Evolutionary conservation across 2,113 vertebrate genomes (phyloP), one percentile per base, ranked within the genome.

Genomic region (Setophaga kirtlandii): DNA sequence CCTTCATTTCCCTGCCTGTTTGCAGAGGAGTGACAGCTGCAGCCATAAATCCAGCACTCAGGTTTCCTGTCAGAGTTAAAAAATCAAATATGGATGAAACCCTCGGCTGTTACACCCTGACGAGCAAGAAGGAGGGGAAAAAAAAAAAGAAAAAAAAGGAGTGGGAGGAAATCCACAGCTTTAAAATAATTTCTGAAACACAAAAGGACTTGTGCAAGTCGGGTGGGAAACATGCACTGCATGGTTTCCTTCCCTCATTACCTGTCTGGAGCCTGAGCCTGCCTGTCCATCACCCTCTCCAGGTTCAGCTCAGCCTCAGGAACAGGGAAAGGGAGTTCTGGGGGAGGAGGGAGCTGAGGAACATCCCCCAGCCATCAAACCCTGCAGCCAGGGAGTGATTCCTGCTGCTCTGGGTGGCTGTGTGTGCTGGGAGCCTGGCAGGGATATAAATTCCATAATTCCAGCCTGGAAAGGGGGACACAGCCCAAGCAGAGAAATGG

Each of bases 21-120:
- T 92, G 89, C 86, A 63, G 67, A 71, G 80, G 28, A 89, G 52
- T 75, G 83, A 94, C 91, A 96, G 93, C 89, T 83, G 83, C 91
- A 92, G 85, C 80, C 88, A 56, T 65, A 92, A 94, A 96, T 83
- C 91, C 84, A 56, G 77, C 89, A 16, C 74, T 83, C 59, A 37
- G 68, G 27, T 90, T 93, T 83, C 50, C 65, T 47, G 71, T 39
- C 76, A 77, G 42, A 88, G 90, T 35, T 67, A 67, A 87, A 92
- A 92, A 50, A 77, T 62, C 74, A 77, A 52, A 70, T 18, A 31
- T 31, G 68, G 68, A 88, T 55, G 79, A 89, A 94, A 70, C n/a
- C 30, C n/a, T 47, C 37, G 65, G 89, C 68, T 91, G 55, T 69
- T 47, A 63, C 79, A 65, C 42, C 24, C 49, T 0, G 35, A 63